These are phyloP conservation scores for Theretra japonica DNA, from an alignment of 2,888 invertebrate species.

Conservation along the genomic window DNA sequence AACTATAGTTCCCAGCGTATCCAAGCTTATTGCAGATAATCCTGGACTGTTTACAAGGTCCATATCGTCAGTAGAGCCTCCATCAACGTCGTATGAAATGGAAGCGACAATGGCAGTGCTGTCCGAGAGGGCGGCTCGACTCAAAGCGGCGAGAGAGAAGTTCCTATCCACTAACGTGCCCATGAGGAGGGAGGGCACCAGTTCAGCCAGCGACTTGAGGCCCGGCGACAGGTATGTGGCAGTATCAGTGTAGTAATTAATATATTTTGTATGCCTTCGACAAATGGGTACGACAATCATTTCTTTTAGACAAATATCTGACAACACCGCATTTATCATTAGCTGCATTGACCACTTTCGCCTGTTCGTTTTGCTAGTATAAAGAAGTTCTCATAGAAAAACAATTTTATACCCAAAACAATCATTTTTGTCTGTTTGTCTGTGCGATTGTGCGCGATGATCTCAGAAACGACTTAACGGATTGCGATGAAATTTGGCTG, in stretches of 20 bases:
- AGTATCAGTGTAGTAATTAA: background rate
- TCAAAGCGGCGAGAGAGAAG: conserved; percentile 89
- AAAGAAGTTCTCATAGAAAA: too few species aligned
- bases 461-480: too few species aligned
- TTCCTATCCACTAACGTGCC: conserved; percentile 85
- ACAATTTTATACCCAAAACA: too few species aligned
- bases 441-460: too few species aligned
- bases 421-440: too few species aligned
- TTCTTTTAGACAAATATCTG: too few species aligned
- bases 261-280: too few species aligned
- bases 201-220: conserved; percentile 75
- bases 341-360: too few species aligned
- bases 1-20: conserved; percentile 63
- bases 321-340: too few species aligned
- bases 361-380: too few species aligned
- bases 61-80: conserved; percentile 61
- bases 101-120: conserved; percentile 61
- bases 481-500: too few species aligned
- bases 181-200: conserved; percentile 76
- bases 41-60: conserved; percentile 65
- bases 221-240: conserved; percentile 70
- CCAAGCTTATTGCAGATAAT: conserved; percentile 62
- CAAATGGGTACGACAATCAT: too few species aligned
- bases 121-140: conserved; percentile 83
- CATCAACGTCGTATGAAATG: conserved; percentile 50